Percentiles rank a stretch among this genome's conserved stretches.
Evolutionary conservation across 37 sponge, comb jelly and placozoan species (phyloP).

Genomic region (Hexactinellida sp.): DNA sequence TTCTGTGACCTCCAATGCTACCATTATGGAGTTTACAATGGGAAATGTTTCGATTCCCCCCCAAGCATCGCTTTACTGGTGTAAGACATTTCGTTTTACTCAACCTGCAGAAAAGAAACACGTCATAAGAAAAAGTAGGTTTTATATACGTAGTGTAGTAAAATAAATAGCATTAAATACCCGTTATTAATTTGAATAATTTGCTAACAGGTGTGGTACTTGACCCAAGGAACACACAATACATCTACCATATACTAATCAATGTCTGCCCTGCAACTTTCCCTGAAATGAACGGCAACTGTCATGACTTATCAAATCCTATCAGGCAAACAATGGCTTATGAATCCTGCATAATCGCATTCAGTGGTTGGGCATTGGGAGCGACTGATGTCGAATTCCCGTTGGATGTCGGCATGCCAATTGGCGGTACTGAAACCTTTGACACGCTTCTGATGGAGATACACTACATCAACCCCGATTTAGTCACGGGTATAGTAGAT

Average conservation of each 20-base stretch:
- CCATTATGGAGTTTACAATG: neutral
- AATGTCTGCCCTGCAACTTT: neutral
- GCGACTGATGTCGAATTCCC: constrained; percentile 32
- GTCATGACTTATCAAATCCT: too few species aligned
- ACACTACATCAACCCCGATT: constrained; percentile 49
- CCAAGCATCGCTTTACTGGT: neutral
- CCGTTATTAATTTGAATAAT: too few species aligned
- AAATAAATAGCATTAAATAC: too few species aligned
- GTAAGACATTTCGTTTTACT: neutral
- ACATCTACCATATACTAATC: neutral
- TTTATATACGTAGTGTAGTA: too few species aligned
- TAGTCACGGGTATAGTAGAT: neutral
- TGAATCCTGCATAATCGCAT: too few species aligned
- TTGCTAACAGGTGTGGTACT: too few species aligned
- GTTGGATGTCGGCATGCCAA: constrained; percentile 39
- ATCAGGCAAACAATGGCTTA: too few species aligned
- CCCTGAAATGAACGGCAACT: neutral
- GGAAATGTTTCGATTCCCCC: neutral
- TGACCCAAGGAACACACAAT: neutral
- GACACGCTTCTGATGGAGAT: constrained; percentile 30
- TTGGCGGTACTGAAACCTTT: constrained; percentile 25
- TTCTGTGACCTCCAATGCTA: neutral
- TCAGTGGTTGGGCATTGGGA: constrained; percentile 8
- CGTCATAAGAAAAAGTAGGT: neutral
- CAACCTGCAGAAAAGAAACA: neutral